Conservation (phyloP, 37 sponge, comb jelly and placozoan species). For the Agelas oroides region DNA sequence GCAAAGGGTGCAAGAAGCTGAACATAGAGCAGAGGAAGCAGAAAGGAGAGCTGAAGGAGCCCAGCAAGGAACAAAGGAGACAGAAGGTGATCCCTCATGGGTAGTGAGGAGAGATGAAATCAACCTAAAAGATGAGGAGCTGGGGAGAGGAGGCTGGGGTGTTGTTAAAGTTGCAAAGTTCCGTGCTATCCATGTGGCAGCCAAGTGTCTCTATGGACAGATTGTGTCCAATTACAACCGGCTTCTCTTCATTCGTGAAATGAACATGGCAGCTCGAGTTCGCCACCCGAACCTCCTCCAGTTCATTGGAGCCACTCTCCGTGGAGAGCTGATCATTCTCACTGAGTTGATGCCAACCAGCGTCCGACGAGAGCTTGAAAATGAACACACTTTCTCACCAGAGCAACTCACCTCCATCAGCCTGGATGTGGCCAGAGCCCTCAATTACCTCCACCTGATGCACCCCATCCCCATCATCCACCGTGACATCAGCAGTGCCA, state of each 20-base stretch:
- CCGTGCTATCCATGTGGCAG: slow-evolving; percentile 58
- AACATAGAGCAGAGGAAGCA: background rate
- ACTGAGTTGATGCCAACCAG: slow-evolving; percentile 42
- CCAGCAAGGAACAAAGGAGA: background rate
- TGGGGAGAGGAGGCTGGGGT: slow-evolving; percentile 77
- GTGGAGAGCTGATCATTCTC: slow-evolving; percentile 6
- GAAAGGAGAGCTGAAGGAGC: no score
- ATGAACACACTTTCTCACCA: slow-evolving; percentile 1
- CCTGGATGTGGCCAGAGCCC: slow-evolving; percentile 57
- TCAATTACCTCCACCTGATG: slow-evolving; percentile 74
- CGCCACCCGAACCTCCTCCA: slow-evolving; percentile 63
- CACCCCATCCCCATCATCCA: slow-evolving; percentile 78
- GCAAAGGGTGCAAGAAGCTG: background rate
- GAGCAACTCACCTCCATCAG: slow-evolving; percentile 32
- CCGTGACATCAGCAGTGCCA: slow-evolving; percentile 81
- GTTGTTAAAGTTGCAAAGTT: slow-evolving; percentile 61
- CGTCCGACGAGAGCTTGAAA: background rate
- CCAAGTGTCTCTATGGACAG: slow-evolving; percentile 51
- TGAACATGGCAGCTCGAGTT: slow-evolving; percentile 57
- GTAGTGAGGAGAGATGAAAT: slow-evolving; percentile 49
- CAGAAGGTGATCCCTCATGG: no score
- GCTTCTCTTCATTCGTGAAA: slow-evolving; percentile 56
- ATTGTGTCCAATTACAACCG: slow-evolving; percentile 56
- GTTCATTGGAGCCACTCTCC: slow-evolving; percentile 42
- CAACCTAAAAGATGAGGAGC: slow-evolving; percentile 3